A percentile compares a stretch with the other conserved stretches of the same genome.
Conservation (phyloP, 2,113 vertebrate species). For the Phoxinus phoxinus region DNA sequence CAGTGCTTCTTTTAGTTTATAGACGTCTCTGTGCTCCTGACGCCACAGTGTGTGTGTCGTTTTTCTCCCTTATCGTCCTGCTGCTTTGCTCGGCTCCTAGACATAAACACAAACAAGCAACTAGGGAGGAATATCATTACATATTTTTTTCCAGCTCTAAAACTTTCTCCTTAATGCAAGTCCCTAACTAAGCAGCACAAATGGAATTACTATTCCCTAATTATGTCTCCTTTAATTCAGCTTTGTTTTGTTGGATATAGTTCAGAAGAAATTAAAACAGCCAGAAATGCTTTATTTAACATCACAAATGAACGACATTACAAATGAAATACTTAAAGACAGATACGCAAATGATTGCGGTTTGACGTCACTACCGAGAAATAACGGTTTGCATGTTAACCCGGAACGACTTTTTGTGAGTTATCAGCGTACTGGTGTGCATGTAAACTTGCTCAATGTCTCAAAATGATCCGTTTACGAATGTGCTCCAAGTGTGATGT, state of each 20-base stretch:
- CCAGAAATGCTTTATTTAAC: neutral
- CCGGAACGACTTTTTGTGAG: too few species aligned
- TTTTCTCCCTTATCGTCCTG: constrained; percentile 70
- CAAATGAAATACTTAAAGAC: too few species aligned
- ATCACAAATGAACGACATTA: too few species aligned
- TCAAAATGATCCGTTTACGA: too few species aligned
- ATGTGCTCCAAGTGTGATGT: too few species aligned
- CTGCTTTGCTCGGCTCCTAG: constrained; percentile 41
- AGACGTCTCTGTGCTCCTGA: constrained; percentile 73
- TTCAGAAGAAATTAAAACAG: neutral
- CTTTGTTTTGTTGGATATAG: neutral
- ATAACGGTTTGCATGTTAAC: too few species aligned
- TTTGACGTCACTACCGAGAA: too few species aligned
- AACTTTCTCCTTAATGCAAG: constrained; percentile 35
- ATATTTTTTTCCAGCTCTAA: constrained; percentile 39
- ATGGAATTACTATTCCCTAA: constrained; percentile 26
- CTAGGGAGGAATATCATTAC: constrained; percentile 57
- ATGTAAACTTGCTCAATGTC: too few species aligned
- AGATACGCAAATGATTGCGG: too few species aligned
- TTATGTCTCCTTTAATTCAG: constrained; percentile 11
- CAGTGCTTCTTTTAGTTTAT: constrained; percentile 80
- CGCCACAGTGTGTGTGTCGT: constrained; percentile 59
- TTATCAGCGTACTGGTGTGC: too few species aligned
- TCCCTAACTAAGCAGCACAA: constrained; percentile 27
- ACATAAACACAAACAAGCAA: constrained; percentile 65